Conservation (phyloP, 2,797 vertebrate species). For the Echiichthys vipera region DNA sequence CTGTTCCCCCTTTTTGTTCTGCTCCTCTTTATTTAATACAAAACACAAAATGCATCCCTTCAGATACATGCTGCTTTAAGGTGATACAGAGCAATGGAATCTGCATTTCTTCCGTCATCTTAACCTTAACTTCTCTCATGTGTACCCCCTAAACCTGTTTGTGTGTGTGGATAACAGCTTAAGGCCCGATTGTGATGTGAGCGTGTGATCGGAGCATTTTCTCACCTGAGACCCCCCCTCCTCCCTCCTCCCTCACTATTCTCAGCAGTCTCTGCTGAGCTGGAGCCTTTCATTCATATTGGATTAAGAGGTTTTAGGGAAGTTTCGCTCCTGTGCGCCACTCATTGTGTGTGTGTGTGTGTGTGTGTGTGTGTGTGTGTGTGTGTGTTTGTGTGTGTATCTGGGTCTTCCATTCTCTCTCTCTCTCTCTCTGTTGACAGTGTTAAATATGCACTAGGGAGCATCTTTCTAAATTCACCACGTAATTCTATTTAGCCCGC, state of each 20-base stretch:
- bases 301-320: conserved; percentile 69
- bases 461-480: conserved; percentile 86
- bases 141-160: neutral
- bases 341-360: conserved; percentile 50
- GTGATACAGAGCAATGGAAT: neutral
- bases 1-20: neutral
- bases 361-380: conserved; percentile 40
- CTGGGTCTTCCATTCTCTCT: conserved; percentile 42
- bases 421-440: conserved; percentile 65
- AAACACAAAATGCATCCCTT: neutral
- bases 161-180: neutral
- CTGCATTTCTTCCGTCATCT: neutral
- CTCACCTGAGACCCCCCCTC: conserved; percentile 38
- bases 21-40: neutral
- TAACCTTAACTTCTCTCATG: neutral
- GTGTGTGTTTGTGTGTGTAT: too few relatives aligned
- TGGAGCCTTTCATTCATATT: conserved; percentile 55
- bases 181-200: conserved; percentile 1
- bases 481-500: conserved; percentile 87
- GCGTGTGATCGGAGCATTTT: conserved; percentile 18
- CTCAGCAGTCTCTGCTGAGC: conserved; percentile 42
- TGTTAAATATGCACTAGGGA: conserved; percentile 75
- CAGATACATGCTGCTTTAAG: neutral
- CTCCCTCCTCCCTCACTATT: neutral
- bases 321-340: conserved; percentile 43